Percentiles rank a stretch among this genome's conserved stretches.
Evolutionary conservation across 1,140 invertebrate species (phyloP).

Genomic region (Anadara kagoshimensis): DNA sequence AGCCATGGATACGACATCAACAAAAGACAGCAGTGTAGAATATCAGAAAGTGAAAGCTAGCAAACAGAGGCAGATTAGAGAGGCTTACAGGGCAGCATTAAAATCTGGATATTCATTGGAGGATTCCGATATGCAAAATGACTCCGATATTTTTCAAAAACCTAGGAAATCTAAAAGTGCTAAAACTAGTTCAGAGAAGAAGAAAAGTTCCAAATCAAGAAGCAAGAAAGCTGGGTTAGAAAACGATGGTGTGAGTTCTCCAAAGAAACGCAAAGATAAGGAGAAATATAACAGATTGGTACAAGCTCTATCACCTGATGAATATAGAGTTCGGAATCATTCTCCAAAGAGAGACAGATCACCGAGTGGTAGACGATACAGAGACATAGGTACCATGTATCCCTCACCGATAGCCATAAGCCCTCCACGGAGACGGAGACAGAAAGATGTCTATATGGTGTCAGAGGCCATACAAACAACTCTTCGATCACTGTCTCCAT

Average conservation of each 20-base stretch:
- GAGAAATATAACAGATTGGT: not conserved
- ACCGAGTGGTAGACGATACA: constrained; percentile 8
- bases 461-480: constrained; percentile 57
- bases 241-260: not conserved
- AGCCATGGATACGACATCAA: constrained; percentile 46
- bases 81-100: constrained; percentile 10
- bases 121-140: constrained; percentile 38
- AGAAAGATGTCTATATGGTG: constrained; percentile 41
- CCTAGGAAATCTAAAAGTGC: constrained; percentile 18
- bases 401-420: constrained; percentile 53
- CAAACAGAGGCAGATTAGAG: constrained; percentile 7
- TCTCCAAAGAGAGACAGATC: not conserved
- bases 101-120: constrained; percentile 4
- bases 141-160: constrained; percentile 23
- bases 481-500: constrained; percentile 37
- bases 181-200: constrained; percentile 17
- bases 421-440: constrained; percentile 30
- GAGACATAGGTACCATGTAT: constrained; percentile 57
- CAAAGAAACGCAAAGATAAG: constrained; percentile 1
- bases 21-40: constrained; percentile 61
- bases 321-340: not conserved
- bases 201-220: constrained; percentile 13
- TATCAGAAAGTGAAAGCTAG: constrained; percentile 34
- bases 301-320: not conserved
- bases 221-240: constrained; percentile 13